Evolutionary conservation across 2,888 invertebrate genomes (phyloP).

Genomic region (Mythimna loreyi): DNA sequence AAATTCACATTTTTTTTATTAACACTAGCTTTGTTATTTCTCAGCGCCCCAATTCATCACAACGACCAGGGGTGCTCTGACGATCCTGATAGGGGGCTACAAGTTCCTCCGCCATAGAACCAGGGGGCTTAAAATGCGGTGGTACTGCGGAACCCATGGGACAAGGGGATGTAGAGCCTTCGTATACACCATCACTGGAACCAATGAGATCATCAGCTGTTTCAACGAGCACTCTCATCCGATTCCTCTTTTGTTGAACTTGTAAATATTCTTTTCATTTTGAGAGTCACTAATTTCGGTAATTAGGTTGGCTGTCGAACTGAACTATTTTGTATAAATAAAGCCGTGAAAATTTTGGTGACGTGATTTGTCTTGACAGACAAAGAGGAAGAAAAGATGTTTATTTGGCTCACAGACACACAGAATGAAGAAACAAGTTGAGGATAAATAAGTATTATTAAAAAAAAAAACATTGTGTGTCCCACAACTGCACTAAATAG

Average conservation of each 20-base stretch:
- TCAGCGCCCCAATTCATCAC: slow-evolving; percentile 23
- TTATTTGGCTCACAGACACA: no score
- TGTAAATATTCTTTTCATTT: neutral
- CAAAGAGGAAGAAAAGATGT: no score
- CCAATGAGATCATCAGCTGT: slow-evolving; percentile 52
- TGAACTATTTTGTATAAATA: no score
- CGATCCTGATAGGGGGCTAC: slow-evolving; percentile 23
- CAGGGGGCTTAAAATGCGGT: slow-evolving; percentile 36
- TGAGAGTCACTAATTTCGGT: neutral
- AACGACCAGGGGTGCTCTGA: slow-evolving; percentile 36
- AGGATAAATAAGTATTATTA: no score
- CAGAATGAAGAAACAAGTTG: no score
- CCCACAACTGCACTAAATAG: no score
- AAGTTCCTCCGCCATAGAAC: slow-evolving; percentile 36
- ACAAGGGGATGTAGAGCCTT: slow-evolving; percentile 61
- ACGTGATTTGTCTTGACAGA: no score
- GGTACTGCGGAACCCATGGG: slow-evolving; percentile 64
- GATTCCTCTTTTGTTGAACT: slow-evolving; percentile 16
- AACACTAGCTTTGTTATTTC: slow-evolving; percentile 9
- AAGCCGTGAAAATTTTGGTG: no score
- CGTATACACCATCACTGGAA: slow-evolving; percentile 49
- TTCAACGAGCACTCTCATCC: slow-evolving; percentile 63
- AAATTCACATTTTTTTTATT: neutral
- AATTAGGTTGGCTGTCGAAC: no score
- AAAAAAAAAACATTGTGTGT: no score